Percentiles rank a stretch among this genome's conserved stretches.
These are phyloP conservation scores for Watsonalla binaria DNA, from an alignment of 2,888 invertebrate genomes.

Conservation along the genomic window DNA sequence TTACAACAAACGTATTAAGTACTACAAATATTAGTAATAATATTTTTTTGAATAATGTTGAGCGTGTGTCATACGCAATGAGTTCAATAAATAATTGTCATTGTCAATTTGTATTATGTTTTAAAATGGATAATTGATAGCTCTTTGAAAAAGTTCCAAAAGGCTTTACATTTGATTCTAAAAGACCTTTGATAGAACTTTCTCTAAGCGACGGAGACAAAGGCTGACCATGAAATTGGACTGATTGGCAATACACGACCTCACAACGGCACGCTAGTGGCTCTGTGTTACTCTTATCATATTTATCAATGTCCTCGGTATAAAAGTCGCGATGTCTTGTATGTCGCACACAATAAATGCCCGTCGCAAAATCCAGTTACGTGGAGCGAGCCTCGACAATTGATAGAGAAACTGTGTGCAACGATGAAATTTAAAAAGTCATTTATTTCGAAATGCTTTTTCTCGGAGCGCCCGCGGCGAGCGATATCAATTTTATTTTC, in stretches of 20 bases:
- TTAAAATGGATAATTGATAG: no score
- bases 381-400: constrained; percentile 72
- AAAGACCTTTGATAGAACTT: constrained; percentile 3
- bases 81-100: no score
- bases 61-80: no score
- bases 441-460: constrained; percentile 78
- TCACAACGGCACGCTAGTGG: constrained; percentile 27
- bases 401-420: constrained; percentile 79
- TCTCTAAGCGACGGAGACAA: constrained; percentile 8
- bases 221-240: constrained; percentile 22
- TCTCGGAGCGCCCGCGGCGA: constrained; percentile 71
- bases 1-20: no score
- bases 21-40: no score
- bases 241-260: constrained; percentile 44
- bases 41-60: no score
- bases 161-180: neutral
- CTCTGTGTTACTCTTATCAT: constrained; percentile 33
- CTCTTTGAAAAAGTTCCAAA: no score
- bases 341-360: constrained; percentile 73
- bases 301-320: constrained; percentile 50
- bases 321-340: constrained; percentile 66
- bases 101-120: no score
- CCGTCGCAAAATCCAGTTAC: constrained; percentile 72
- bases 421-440: constrained; percentile 79
- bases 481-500: constrained; percentile 77